Evolutionary conservation across 2,888 invertebrate genomes (phyloP).

Genomic region (Hypsopygia costalis): DNA sequence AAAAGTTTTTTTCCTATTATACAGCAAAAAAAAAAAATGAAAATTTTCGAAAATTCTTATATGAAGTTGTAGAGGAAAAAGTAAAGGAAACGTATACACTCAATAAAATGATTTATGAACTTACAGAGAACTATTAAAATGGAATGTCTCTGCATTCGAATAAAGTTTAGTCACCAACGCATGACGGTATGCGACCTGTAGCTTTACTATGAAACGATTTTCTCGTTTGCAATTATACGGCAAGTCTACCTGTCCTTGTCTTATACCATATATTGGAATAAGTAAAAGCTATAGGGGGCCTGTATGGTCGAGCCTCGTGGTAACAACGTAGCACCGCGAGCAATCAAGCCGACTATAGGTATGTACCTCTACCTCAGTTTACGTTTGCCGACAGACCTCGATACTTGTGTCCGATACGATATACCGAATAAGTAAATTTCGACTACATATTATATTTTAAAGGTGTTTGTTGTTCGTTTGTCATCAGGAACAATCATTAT

Average conservation of each 20-base stretch:
- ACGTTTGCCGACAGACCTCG: slow-evolving; percentile 7
- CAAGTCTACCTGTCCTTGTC: slow-evolving; percentile 11
- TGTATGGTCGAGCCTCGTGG: slow-evolving; percentile 1
- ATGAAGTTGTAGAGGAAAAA: too few relatives aligned
- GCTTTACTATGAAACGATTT: slow-evolving; percentile 16
- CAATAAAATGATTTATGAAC: too few relatives aligned
- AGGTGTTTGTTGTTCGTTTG: too few relatives aligned
- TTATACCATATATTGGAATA: slow-evolving; percentile 2
- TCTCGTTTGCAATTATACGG: slow-evolving; percentile 15
- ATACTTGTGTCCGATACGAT: not conserved
- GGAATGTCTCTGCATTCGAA: not conserved
- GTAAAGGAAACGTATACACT: too few relatives aligned
- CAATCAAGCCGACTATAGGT: not conserved
- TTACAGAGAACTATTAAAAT: too few relatives aligned
- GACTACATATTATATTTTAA: too few relatives aligned
- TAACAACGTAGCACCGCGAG: not conserved
- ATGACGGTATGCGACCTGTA: slow-evolving; percentile 24
- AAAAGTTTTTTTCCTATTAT: too few relatives aligned
- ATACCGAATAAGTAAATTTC: too few relatives aligned
- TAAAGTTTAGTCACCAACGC: slow-evolving; percentile 16
- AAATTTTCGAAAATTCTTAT: too few relatives aligned
- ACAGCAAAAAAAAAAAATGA: too few relatives aligned
- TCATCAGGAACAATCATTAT: too few relatives aligned
- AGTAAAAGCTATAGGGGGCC: slow-evolving; percentile 5
- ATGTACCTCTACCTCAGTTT: slow-evolving; percentile 30